Evolutionary conservation across 2,797 vertebrate genomes (phyloP), one percentile per base, ranked within the genome.

Genomic region (Amniataba percoides): DNA sequence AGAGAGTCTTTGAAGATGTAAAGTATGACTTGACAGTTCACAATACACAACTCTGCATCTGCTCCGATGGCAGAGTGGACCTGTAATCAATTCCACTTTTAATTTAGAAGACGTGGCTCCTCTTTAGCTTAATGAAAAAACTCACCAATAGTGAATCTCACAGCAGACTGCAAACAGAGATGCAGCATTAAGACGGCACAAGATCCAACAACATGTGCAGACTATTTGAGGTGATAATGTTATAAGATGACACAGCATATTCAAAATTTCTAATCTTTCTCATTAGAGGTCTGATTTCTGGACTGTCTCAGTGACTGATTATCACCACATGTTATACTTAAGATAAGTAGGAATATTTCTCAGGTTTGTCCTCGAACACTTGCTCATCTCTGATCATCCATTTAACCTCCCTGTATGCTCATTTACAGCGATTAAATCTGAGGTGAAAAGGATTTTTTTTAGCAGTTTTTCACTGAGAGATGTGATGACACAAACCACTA

Each of bases 31-130:
- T n/a, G 18, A 19, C 34, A 40, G 23, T 15, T 64, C 15, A 71
- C 59, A n/a, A 69, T 13, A 39, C 25, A 72, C 8, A 39, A 46
- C 34, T 40, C 27, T 21, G 15, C 19, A 4, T 46, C 69, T 5
- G 19, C 31, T 61, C 64, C 18, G 43, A 51, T 11, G 49, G 39
- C 31, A 3, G 11, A 2, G 11, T 6, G 42, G 45, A 59, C 5
- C 9, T 11, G 13, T 53, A 78, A 64, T 71, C 19, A 7, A 8
- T 42, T 78, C 39, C 71, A 72, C 23, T 63, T 80, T 84, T 73
- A 53, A 77, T 88, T 70, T 81, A n/a, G 34, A 77, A 59, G 74
- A 74, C 52, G 67, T 83, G 74, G 76, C 63, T 82, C 25, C 19
- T 13, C 27, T 63, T 55, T 42, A 61, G 51, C 57, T 58, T 40